Conservation (phyloP, 2,113 vertebrate genomes). For the Pelodiscus sinensis region DNA sequence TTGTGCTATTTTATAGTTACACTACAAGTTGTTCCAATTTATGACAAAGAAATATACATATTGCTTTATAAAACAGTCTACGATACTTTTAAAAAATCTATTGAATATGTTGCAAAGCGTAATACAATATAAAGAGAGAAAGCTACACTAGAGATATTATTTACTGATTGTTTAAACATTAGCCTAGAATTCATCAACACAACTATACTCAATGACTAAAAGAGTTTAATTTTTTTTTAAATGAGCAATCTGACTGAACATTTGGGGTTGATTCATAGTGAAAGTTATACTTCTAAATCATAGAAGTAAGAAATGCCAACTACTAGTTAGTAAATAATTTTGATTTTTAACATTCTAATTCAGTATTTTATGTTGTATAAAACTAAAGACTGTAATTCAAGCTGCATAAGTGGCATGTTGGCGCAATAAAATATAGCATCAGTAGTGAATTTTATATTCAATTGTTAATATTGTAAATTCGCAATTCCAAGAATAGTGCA, state of each 20-base stretch:
- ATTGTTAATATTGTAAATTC: no score
- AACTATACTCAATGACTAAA: background rate
- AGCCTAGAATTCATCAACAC: background rate
- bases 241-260: background rate
- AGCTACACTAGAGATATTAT: background rate
- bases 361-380: no score
- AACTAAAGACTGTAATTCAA: no score
- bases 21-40: background rate
- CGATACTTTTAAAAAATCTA: background rate
- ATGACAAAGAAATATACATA: background rate
- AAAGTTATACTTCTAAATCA: background rate
- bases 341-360: no score
- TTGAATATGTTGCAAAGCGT: background rate
- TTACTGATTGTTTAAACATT: background rate
- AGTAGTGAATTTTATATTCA: no score
- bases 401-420: no score
- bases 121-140: background rate
- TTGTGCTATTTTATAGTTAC: background rate
- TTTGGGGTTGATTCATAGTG: background rate
- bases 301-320: background rate
- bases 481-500: no score
- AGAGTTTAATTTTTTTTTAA: background rate
- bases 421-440: no score
- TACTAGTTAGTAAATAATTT: background rate
- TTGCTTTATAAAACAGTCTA: background rate